These are phyloP conservation scores for Esox lucius DNA, from an alignment of 2,797 vertebrate species.

Conservation along the genomic window DNA sequence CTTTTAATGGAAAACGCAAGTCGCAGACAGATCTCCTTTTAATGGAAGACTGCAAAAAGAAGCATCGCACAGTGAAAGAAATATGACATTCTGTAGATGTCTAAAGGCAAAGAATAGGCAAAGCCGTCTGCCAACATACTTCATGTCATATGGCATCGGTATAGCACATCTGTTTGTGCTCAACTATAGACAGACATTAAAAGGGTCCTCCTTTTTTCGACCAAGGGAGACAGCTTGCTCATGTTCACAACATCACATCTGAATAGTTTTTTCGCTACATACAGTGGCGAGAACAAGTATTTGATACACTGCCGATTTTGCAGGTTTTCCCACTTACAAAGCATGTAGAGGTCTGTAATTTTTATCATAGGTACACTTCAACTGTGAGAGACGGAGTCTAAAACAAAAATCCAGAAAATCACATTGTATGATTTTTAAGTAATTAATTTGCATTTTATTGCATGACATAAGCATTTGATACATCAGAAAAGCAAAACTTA, in stretches of 20 bases:
- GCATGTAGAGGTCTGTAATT: too few relatives aligned
- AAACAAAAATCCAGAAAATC: too few relatives aligned
- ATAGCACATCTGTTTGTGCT: slow-evolving; percentile 20
- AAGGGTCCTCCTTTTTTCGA: slow-evolving; percentile 13
- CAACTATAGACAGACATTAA: neutral
- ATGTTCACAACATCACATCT: slow-evolving; percentile 15
- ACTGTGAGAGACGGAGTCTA: too few relatives aligned
- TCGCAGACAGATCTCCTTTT: slow-evolving; percentile 41
- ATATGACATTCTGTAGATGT: slow-evolving; percentile 19
- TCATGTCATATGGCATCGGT: slow-evolving; percentile 22
- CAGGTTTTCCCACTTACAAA: too few relatives aligned
- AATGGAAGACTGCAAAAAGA: slow-evolving; percentile 66
- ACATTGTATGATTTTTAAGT: too few relatives aligned
- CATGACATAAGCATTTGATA: too few relatives aligned
- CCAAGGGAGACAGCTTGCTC: slow-evolving; percentile 14
- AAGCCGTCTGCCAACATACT: slow-evolving; percentile 26
- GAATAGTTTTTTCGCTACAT: slow-evolving; percentile 31
- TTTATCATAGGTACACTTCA: too few relatives aligned
- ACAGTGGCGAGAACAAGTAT: too few relatives aligned
- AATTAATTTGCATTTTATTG: too few relatives aligned
- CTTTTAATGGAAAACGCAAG: slow-evolving; percentile 45
- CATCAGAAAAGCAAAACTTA: too few relatives aligned
- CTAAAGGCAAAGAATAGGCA: slow-evolving; percentile 24
- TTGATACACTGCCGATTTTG: too few relatives aligned
- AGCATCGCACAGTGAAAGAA: slow-evolving; percentile 48